A percentile compares a stretch with the other conserved stretches of the same genome.
phyloP scores from a whole-genome alignment of 2,797 vertebrate species.

The Cercopithecus petaurista region DNA sequence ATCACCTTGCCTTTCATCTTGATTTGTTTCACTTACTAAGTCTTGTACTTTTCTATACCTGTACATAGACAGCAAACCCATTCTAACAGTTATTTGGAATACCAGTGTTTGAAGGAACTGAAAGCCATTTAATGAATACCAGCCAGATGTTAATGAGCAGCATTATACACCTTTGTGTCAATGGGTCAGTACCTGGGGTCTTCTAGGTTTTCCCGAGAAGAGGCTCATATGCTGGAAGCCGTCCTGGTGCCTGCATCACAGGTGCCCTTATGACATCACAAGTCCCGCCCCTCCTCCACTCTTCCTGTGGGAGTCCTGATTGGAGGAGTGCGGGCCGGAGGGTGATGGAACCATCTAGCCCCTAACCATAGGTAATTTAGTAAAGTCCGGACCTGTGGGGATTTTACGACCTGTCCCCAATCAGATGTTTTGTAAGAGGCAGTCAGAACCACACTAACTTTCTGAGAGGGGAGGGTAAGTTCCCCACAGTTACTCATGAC shows the following conservation, averaged over 20 bases:
- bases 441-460: background rate
- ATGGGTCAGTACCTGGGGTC: background rate
- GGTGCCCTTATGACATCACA: constrained; percentile 65
- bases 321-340: constrained; percentile 31
- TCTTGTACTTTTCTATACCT: background rate
- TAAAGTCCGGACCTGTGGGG: background rate
- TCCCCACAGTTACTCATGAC: background rate
- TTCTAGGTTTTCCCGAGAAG: background rate
- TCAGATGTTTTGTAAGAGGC: background rate
- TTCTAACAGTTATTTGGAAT: background rate
- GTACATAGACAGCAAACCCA: background rate
- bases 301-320: background rate
- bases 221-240: background rate
- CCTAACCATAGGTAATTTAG: constrained; percentile 66
- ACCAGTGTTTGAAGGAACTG: background rate
- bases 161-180: background rate
- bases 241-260: constrained; percentile 32
- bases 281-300: background rate
- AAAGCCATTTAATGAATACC: background rate
- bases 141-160: background rate
- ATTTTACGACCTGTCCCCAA: background rate
- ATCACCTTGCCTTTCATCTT: background rate
- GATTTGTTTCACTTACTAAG: background rate
- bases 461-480: background rate
- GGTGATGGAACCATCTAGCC: constrained; percentile 63